These are phyloP conservation scores for Tylochromis polylepis DNA, from an alignment of 2,113 vertebrate species.

Conservation along the genomic window DNA sequence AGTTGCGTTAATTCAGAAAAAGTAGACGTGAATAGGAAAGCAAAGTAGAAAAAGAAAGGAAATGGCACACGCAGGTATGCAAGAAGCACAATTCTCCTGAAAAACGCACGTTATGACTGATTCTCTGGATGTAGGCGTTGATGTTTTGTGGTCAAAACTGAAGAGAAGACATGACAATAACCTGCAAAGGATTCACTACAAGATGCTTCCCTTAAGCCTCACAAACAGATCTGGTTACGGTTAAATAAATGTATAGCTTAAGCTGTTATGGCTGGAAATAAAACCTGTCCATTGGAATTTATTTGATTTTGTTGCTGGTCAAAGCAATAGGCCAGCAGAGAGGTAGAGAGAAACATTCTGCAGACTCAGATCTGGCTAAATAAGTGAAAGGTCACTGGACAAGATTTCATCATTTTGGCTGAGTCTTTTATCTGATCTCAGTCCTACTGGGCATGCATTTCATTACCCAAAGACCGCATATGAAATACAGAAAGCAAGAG, in stretches of 20 bases:
- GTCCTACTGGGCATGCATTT: not conserved
- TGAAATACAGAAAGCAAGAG: not conserved
- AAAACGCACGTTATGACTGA: not conserved
- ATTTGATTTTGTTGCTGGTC: not conserved
- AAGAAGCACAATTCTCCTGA: not conserved
- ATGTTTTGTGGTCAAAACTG: not conserved
- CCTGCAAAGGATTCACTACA: not conserved
- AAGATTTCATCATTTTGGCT: not conserved
- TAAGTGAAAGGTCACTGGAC: not conserved
- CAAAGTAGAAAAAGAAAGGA: not conserved
- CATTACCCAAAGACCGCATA: not conserved
- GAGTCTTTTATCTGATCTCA: not conserved
- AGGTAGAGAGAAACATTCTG: not conserved
- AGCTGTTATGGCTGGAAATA: not conserved
- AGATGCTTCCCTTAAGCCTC: not conserved
- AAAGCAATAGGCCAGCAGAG: not conserved
- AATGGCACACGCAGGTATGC: not conserved
- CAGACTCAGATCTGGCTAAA: not conserved
- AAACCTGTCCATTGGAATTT: not conserved
- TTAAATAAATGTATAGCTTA: not conserved
- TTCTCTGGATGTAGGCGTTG: not conserved
- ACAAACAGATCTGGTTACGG: not conserved
- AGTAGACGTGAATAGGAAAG: not conserved
- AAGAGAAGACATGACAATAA: not conserved
- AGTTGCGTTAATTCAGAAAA: not conserved